Conservation (phyloP, 2,888 invertebrate genomes). For the Drosophila gaucha region DNA sequence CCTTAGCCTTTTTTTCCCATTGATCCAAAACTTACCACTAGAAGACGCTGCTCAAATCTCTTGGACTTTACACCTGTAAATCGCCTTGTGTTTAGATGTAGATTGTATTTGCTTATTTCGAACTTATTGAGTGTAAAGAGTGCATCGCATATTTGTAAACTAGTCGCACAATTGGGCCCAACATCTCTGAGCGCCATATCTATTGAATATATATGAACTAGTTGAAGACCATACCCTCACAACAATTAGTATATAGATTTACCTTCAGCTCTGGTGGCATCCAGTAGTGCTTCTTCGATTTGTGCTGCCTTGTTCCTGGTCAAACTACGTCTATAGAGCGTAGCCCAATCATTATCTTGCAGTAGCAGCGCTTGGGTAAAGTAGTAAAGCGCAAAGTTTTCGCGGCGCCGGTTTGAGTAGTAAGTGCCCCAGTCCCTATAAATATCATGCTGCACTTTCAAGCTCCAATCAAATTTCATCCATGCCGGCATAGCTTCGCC, state of each 20-base stretch:
- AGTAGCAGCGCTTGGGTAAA: conserved; percentile 75
- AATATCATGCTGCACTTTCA: conserved; percentile 77
- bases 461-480: conserved; percentile 72
- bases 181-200: conserved; percentile 32
- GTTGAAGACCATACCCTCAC: too few species aligned
- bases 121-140: conserved; percentile 79
- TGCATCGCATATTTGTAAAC: conserved; percentile 80
- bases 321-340: conserved; percentile 75
- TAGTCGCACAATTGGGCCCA: conserved; percentile 69
- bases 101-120: conserved; percentile 65
- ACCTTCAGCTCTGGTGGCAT: conserved; percentile 74
- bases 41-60: conserved; percentile 66
- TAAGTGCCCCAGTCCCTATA: conserved; percentile 82
- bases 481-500: conserved; percentile 58
- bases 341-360: conserved; percentile 65
- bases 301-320: conserved; percentile 75
- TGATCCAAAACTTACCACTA: conserved; percentile 63
- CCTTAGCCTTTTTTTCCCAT: too few species aligned
- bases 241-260: conserved; percentile 1
- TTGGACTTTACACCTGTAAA: conserved; percentile 73
- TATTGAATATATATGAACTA: not conserved
- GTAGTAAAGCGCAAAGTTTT: conserved; percentile 76
- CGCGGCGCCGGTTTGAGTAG: conserved; percentile 76
- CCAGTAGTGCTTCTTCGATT: conserved; percentile 66
- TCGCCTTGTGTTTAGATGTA: conserved; percentile 67